Percentiles rank a stretch among this genome's conserved stretches.
These are phyloP conservation scores for Dipodomys merriami DNA, from an alignment of 2,113 vertebrate species.

Conservation along the genomic window DNA sequence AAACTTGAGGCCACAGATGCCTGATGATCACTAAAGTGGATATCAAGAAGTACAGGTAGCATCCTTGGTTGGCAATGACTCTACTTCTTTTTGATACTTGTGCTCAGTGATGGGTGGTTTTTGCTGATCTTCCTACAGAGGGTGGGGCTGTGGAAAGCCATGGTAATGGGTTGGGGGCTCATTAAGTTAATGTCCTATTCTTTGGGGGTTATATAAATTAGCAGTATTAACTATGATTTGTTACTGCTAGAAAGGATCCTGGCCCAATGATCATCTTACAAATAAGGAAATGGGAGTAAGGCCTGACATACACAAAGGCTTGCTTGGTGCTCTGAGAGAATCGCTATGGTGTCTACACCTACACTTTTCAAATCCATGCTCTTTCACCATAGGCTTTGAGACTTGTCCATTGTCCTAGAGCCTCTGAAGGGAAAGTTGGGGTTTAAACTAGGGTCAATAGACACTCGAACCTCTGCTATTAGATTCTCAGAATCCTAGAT, in stretches of 20 bases:
- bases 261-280: neutral
- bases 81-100: neutral
- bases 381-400: neutral
- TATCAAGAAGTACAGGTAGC: neutral
- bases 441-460: neutral
- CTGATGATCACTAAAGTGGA: neutral
- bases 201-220: neutral
- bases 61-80: neutral
- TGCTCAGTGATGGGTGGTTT: neutral
- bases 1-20: neutral
- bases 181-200: neutral
- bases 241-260: neutral
- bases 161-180: neutral
- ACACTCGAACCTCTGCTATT: neutral
- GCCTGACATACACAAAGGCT: neutral
- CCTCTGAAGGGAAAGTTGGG: neutral
- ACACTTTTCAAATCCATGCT: neutral
- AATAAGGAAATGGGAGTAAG: conserved; percentile 13
- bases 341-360: fast-evolving
- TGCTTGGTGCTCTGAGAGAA: neutral
- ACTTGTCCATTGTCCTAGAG: neutral
- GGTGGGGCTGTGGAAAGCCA: neutral
- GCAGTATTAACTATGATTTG: neutral
- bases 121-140: neutral
- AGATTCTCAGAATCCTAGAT: neutral